A percentile compares a stretch with the other conserved stretches of the same genome.
phyloP scores from a whole-genome alignment of 1,140 invertebrate species.

The Antheraea mylitta region DNA sequence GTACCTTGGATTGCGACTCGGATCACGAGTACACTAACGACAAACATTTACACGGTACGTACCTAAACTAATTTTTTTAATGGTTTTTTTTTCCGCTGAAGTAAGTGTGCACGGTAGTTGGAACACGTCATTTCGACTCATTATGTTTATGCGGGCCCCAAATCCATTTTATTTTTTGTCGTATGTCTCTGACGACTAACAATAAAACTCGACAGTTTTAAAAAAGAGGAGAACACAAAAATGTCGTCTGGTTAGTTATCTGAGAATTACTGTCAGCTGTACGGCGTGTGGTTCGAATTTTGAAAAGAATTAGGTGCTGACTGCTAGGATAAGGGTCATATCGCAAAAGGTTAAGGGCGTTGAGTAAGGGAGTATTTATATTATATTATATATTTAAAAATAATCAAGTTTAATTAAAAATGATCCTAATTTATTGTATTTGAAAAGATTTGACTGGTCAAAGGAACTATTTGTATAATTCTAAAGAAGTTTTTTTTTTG shows the following conservation, averaged over 20 bases:
- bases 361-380: neutral
- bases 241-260: conserved; percentile 18
- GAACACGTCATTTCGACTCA: conserved; percentile 26
- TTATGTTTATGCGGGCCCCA: conserved; percentile 31
- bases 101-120: conserved; percentile 13
- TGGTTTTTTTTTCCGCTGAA: neutral
- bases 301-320: conserved; percentile 5
- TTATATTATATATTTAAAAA: too few relatives aligned
- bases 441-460: too few relatives aligned
- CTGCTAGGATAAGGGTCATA: neutral
- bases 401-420: too few relatives aligned
- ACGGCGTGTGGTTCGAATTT: conserved; percentile 15
- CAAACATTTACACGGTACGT: conserved; percentile 5
- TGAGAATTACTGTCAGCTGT: conserved; percentile 5
- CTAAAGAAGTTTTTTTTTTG: too few relatives aligned
- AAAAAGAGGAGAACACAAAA: conserved; percentile 23
- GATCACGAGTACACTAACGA: neutral
- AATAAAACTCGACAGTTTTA: conserved; percentile 27
- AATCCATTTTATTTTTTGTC: conserved; percentile 33
- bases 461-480: too few relatives aligned
- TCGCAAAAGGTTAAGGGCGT: neutral
- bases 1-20: neutral
- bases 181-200: conserved; percentile 26
- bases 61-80: conserved; percentile 6
- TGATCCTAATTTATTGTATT: too few relatives aligned